These are phyloP conservation scores for Psittacula echo DNA, from an alignment of 2,797 vertebrate species.

Conservation along the genomic window DNA sequence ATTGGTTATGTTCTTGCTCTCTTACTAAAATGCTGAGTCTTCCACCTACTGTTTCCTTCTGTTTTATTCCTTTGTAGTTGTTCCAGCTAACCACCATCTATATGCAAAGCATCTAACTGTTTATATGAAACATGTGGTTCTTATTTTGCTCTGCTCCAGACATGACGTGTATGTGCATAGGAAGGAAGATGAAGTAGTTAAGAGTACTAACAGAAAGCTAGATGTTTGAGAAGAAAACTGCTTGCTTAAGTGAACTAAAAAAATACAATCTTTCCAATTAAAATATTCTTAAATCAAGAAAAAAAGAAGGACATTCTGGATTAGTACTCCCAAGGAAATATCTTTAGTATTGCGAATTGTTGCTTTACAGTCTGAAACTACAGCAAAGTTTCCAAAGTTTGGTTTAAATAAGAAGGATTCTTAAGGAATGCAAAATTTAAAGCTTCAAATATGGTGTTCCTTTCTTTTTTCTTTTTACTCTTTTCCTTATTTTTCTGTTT, in stretches of 20 bases:
- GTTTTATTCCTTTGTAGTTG: slow-evolving; percentile 41
- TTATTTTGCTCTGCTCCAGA: slow-evolving; percentile 57
- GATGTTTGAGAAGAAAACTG: slow-evolving; percentile 30
- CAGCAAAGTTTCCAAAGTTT: slow-evolving; percentile 28
- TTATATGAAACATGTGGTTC: slow-evolving; percentile 64
- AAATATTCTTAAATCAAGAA: slow-evolving; percentile 49
- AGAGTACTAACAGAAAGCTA: slow-evolving; percentile 40
- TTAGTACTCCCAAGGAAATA: slow-evolving; percentile 46
- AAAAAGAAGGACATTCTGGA: slow-evolving; percentile 2
- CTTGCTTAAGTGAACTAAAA: slow-evolving; percentile 30
- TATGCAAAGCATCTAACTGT: slow-evolving; percentile 46
- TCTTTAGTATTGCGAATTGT: slow-evolving; percentile 49
- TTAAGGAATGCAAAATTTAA: not conserved
- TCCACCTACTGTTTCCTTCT: slow-evolving; percentile 56
- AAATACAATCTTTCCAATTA: slow-evolving; percentile 47
- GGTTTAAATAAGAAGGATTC: slow-evolving; percentile 52
- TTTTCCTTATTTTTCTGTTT: not conserved
- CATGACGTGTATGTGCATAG: slow-evolving; percentile 45
- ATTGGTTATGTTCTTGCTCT: slow-evolving; percentile 30
- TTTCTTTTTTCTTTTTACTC: not conserved
- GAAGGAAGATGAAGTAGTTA: slow-evolving; percentile 65
- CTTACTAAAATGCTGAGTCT: slow-evolving; percentile 44
- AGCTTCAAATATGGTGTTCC: not conserved
- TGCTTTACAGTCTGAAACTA: slow-evolving; percentile 33
- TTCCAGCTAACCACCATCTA: slow-evolving; percentile 53